phyloP scores from a whole-genome alignment of 37 sponge, comb jelly and placozoan species.

The Lycopodina hypogea region DNA sequence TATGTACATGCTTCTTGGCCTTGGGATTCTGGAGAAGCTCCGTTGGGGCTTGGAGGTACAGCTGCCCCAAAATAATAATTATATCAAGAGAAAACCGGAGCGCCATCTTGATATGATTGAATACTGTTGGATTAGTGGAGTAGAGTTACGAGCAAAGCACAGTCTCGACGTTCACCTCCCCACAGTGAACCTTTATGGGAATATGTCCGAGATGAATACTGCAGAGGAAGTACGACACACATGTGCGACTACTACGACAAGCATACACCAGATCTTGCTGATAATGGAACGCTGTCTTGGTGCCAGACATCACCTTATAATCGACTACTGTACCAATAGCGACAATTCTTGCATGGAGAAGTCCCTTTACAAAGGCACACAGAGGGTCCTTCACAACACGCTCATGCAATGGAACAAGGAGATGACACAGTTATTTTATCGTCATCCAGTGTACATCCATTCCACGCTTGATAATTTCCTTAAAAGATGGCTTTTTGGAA shows the following conservation, averaged over 20 bases:
- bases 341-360: background rate
- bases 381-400: background rate
- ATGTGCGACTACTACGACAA: background rate
- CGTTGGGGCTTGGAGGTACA: background rate
- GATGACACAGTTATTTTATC: constrained; percentile 9
- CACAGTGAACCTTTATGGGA: constrained; percentile 1
- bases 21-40: constrained; percentile 12
- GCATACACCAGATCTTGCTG: constrained; percentile 32
- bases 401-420: background rate
- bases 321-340: background rate
- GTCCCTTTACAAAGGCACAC: background rate
- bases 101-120: constrained; percentile 14
- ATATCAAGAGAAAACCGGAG: background rate
- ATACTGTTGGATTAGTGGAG: constrained; percentile 15
- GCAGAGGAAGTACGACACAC: background rate
- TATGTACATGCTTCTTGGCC: constrained; percentile 45
- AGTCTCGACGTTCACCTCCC: background rate
- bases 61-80: background rate
- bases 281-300: constrained; percentile 71
- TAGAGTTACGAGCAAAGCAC: constrained; percentile 2
- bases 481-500: constrained; percentile 3
- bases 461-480: constrained; percentile 9
- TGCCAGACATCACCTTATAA: background rate
- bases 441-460: constrained; percentile 7
- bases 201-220: background rate